These are phyloP conservation scores for Odobenus rosmarus DNA, from an alignment of 2,113 vertebrate species.

Conservation along the genomic window DNA sequence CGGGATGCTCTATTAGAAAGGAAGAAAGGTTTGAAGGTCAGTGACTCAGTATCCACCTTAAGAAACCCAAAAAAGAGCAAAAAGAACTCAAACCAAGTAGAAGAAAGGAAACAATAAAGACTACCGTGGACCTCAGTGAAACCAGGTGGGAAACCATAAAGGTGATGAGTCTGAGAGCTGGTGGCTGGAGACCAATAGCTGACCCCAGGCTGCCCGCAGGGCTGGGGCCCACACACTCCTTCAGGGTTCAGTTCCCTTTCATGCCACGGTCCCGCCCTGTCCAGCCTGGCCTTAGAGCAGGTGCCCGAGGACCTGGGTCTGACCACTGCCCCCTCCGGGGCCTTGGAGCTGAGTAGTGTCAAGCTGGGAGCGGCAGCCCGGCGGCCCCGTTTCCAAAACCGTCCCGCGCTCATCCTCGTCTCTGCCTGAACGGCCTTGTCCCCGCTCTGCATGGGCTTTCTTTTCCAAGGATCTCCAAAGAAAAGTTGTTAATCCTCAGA, in stretches of 20 bases:
- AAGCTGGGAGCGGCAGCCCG: background rate
- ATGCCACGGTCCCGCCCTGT: background rate
- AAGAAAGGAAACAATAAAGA: background rate
- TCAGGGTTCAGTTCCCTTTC: background rate
- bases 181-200: background rate
- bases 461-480: background rate
- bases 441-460: background rate
- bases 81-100: background rate
- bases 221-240: background rate
- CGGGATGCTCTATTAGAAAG: rapidly evolving
- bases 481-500: background rate
- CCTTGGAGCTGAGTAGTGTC: background rate
- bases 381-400: background rate
- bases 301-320: background rate
- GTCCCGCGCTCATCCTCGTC: background rate
- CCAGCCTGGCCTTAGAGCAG: background rate
- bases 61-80: background rate
- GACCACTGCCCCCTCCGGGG: background rate
- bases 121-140: background rate
- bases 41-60: background rate
- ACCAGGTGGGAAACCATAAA: rapidly evolving
- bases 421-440: background rate
- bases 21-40: background rate
- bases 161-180: background rate
- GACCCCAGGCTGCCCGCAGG: background rate